Percentiles rank a stretch among this genome's conserved stretches.
Evolutionary conservation across 2,888 invertebrate species (phyloP).

Genomic region (Drosophila testacea): DNA sequence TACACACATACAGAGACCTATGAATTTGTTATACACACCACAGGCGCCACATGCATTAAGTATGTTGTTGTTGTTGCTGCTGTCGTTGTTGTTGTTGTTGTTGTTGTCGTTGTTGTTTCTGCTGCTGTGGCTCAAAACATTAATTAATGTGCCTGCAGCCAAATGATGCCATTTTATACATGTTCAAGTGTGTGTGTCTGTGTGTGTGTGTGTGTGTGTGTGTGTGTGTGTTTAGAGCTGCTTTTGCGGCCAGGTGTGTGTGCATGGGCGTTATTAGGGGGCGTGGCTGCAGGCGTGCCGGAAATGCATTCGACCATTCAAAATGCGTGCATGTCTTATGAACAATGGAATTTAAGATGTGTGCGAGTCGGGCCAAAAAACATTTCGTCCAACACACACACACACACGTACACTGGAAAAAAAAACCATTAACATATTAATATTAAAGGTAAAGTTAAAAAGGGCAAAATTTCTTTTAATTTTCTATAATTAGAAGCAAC

Average conservation of each 20-base stretch:
- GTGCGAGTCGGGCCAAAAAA: slow-evolving; percentile 54
- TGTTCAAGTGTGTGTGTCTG: slow-evolving; percentile 26
- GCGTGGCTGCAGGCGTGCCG: slow-evolving; percentile 62
- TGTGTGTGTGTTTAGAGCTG: slow-evolving; percentile 18
- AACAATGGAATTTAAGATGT: slow-evolving; percentile 72
- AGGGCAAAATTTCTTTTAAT: no score
- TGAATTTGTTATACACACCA: slow-evolving; percentile 38
- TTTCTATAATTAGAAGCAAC: no score
- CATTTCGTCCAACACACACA: slow-evolving; percentile 46
- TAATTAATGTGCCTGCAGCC: slow-evolving; percentile 78
- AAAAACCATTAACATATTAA: no score
- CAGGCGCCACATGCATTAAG: slow-evolving; percentile 41
- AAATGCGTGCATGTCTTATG: slow-evolving; percentile 78
- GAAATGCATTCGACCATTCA: slow-evolving; percentile 72
- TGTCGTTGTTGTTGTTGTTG: slow-evolving; percentile 39
- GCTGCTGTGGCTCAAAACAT: slow-evolving; percentile 65
- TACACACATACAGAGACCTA: slow-evolving; percentile 1
- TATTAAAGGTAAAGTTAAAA: no score
- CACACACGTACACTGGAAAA: slow-evolving; percentile 14
- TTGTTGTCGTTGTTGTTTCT: slow-evolving; percentile 43
- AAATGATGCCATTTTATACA: slow-evolving; percentile 70
- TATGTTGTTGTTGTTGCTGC: slow-evolving; percentile 37
- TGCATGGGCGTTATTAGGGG: slow-evolving; percentile 27
- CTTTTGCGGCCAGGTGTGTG: slow-evolving; percentile 7
- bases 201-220: slow-evolving; percentile 17